A percentile compares a stretch with the other conserved stretches of the same genome.
These are phyloP conservation scores for Epicampocera succincta DNA, from an alignment of 2,888 invertebrate genomes.

Conservation along the genomic window DNA sequence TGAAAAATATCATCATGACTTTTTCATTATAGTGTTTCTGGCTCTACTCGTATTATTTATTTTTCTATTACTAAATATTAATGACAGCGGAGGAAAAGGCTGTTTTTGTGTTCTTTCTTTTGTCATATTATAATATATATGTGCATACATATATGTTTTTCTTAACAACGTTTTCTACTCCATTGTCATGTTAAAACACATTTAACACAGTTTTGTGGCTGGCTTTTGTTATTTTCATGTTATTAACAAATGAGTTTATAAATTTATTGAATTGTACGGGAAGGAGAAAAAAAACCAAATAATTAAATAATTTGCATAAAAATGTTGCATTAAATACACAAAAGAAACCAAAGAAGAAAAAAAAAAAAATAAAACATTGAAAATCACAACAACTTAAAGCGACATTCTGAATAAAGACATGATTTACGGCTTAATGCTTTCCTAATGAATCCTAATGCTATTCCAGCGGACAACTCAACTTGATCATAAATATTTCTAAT, in stretches of 20 bases:
- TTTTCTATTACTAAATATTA: conserved; percentile 49
- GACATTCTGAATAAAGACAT: conserved; percentile 49
- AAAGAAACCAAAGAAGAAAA: no score
- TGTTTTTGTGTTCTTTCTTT: conserved; percentile 8
- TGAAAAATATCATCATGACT: conserved; percentile 13
- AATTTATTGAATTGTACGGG: conserved; percentile 33
- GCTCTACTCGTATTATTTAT: conserved; percentile 17
- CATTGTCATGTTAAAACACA: conserved; percentile 6
- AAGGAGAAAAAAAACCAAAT: conserved; percentile 22
- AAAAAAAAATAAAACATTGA: background rate
- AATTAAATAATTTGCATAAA: conserved; percentile 50
- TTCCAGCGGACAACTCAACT: background rate
- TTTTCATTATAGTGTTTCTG: conserved; percentile 6
- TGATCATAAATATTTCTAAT: conserved; percentile 12
- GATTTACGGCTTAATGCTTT: conserved; percentile 44
- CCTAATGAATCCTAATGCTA: conserved; percentile 28
- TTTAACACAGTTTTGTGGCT: conserved; percentile 1
- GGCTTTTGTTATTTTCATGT: background rate
- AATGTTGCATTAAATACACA: background rate
- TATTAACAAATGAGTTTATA: conserved; percentile 38
- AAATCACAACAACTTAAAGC: conserved; percentile 25
- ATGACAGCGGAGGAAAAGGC: conserved; percentile 12
- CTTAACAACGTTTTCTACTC: conserved; percentile 13
- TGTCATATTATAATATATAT: background rate
- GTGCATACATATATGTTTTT: no score